Evolutionary conservation across 1,140 invertebrate species (phyloP).

Genomic region (Sinella curviseta): DNA sequence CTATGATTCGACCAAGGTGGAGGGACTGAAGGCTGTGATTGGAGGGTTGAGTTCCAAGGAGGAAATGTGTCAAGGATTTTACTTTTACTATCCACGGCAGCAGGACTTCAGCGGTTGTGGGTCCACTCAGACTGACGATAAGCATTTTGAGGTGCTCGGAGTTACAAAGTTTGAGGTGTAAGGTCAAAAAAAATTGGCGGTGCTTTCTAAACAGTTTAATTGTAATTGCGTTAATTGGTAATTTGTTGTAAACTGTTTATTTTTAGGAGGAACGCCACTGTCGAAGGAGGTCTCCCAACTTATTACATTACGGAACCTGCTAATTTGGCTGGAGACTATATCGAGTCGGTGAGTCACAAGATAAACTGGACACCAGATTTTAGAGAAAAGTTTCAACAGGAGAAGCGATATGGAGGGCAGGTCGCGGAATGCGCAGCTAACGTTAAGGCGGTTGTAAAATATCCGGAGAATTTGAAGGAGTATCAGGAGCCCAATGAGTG

Average conservation of each 20-base stretch:
- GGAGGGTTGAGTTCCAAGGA: conserved; percentile 26
- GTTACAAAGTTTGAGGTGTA: background rate
- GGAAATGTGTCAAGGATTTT: conserved; percentile 38
- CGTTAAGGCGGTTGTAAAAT: too few relatives aligned
- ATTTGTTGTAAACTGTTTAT: too few relatives aligned
- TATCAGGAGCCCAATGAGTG: too few relatives aligned
- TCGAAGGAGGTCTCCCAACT: background rate
- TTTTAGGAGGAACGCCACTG: background rate
- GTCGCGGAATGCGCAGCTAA: too few relatives aligned
- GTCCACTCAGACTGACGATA: too few relatives aligned
- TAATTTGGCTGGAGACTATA: background rate
- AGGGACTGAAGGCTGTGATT: conserved; percentile 7
- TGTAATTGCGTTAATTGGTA: too few relatives aligned
- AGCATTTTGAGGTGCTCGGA: too few relatives aligned
- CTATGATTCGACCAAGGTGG: too few relatives aligned
- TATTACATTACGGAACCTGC: background rate
- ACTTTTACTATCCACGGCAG: conserved; percentile 36
- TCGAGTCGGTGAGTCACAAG: background rate
- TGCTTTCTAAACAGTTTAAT: too few relatives aligned
- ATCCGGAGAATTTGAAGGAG: too few relatives aligned
- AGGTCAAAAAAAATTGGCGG: too few relatives aligned
- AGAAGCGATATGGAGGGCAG: background rate
- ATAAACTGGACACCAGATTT: background rate
- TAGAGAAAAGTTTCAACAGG: background rate
- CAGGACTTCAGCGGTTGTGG: too few relatives aligned